These are phyloP conservation scores for Eulithis prunata DNA, from an alignment of 2,888 invertebrate genomes.

Conservation along the genomic window DNA sequence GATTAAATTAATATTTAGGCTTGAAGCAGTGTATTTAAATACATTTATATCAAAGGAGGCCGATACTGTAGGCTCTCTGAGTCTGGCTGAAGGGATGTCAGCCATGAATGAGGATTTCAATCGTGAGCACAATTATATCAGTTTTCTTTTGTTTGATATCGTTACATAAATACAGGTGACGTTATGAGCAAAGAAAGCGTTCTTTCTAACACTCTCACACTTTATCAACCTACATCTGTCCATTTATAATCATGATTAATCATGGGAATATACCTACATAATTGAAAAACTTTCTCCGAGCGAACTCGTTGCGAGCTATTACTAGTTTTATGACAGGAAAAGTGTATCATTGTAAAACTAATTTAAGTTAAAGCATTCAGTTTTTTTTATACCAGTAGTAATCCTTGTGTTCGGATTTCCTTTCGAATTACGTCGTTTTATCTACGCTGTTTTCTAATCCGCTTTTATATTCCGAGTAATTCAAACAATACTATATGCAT, in stretches of 20 bases:
- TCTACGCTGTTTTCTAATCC: neutral
- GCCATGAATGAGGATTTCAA: too few relatives aligned
- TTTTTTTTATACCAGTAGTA: constrained; percentile 1
- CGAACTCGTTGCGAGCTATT: constrained; percentile 19
- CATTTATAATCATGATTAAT: constrained; percentile 35
- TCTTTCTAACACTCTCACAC: constrained; percentile 29
- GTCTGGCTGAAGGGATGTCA: too few relatives aligned
- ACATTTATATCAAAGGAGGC: too few relatives aligned
- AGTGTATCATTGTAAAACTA: constrained; percentile 15
- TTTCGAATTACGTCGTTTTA: neutral
- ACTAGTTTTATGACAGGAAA: constrained; percentile 32
- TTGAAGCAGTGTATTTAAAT: too few relatives aligned
- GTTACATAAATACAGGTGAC: constrained; percentile 15
- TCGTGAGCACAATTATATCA: too few relatives aligned
- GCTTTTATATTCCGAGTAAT: neutral
- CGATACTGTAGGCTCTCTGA: too few relatives aligned
- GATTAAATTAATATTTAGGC: too few relatives aligned
- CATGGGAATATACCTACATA: constrained; percentile 38
- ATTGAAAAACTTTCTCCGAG: constrained; percentile 35
- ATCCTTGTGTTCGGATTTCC: neutral
- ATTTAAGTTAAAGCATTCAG: neutral
- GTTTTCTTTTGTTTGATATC: too few relatives aligned
- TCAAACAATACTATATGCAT: neutral
- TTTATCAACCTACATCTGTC: constrained; percentile 36
- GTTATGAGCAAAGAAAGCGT: constrained; percentile 23